phyloP scores from a whole-genome alignment of 1,140 invertebrate genomes.

The Tribolium madens region DNA sequence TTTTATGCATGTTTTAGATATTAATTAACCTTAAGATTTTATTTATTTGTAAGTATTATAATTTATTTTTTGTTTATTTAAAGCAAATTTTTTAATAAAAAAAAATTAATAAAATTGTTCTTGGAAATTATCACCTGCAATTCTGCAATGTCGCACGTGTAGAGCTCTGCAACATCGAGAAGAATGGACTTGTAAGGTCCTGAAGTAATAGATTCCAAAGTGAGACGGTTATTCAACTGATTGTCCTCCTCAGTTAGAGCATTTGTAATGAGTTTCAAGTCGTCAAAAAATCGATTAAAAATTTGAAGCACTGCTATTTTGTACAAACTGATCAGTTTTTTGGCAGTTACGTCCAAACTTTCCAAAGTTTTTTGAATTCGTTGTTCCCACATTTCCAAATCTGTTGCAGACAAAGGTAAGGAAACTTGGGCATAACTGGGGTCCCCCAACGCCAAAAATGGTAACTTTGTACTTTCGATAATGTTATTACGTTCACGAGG shows the following conservation, averaged over 20 bases:
- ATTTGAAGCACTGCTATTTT: constrained; percentile 48
- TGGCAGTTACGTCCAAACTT: constrained; percentile 42
- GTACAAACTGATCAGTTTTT: constrained; percentile 49
- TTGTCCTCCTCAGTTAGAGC: constrained; percentile 47
- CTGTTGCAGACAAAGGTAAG: not conserved
- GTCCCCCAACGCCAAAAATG: not conserved
- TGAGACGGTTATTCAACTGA: constrained; percentile 10
- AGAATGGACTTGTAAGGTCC: constrained; percentile 38
- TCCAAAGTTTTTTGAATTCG: not conserved
- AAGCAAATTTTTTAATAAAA: no score
- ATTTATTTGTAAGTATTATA: no score
- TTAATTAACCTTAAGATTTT: no score
- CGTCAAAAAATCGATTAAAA: constrained; percentile 52
- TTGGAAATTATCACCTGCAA: not conserved
- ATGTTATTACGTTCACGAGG: not conserved
- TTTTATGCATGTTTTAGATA: no score
- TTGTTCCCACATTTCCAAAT: not conserved
- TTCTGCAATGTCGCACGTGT: not conserved
- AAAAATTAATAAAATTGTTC: no score
- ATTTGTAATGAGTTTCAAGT: constrained; percentile 47
- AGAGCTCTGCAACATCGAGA: constrained; percentile 23
- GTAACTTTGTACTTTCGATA: not conserved
- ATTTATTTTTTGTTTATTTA: no score
- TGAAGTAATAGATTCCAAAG: constrained; percentile 34
- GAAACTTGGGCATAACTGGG: not conserved